A percentile compares a stretch with the other conserved stretches of the same genome.
phyloP scores from a whole-genome alignment of 1,140 invertebrate species.

The Drosophila grimshawi region DNA sequence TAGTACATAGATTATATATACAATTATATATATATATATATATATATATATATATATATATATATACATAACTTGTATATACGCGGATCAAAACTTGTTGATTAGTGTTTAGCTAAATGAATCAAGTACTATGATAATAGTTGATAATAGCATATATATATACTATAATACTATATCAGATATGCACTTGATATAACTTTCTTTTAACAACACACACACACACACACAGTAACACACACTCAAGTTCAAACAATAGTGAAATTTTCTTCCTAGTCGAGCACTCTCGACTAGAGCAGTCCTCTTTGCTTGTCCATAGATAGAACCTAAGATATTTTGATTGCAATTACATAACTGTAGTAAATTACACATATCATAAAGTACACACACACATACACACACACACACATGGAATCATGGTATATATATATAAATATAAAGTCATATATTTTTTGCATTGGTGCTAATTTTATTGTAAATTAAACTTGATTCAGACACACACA shows the following conservation, averaged over 20 bases:
- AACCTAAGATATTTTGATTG: conserved; percentile 13
- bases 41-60: conserved; percentile 37
- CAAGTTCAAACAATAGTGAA: conserved; percentile 5
- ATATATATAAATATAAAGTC: conserved; percentile 32
- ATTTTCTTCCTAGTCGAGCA: neutral
- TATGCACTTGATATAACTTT: neutral
- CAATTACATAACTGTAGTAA: conserved; percentile 57
- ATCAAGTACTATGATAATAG: conserved; percentile 4
- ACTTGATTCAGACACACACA: conserved; percentile 21
- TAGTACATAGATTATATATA: conserved; percentile 16
- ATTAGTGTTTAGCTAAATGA: conserved; percentile 68
- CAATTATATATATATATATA: conserved; percentile 17
- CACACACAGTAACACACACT: conserved; percentile 5
- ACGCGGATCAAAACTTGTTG: conserved; percentile 63
- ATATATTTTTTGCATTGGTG: conserved; percentile 75
- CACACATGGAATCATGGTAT: conserved; percentile 2
- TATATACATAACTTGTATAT: conserved; percentile 38
- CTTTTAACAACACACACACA: neutral
- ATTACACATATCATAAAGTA: conserved; percentile 64
- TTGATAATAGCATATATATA: neutral
- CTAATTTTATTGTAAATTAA: conserved; percentile 76
- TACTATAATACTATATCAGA: no score
- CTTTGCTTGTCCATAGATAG: conserved; percentile 3
- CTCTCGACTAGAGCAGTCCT: no score
- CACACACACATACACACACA: conserved; percentile 21